These are phyloP conservation scores for Darwinula stevensoni DNA, from an alignment of 2,888 invertebrate genomes.

Conservation along the genomic window DNA sequence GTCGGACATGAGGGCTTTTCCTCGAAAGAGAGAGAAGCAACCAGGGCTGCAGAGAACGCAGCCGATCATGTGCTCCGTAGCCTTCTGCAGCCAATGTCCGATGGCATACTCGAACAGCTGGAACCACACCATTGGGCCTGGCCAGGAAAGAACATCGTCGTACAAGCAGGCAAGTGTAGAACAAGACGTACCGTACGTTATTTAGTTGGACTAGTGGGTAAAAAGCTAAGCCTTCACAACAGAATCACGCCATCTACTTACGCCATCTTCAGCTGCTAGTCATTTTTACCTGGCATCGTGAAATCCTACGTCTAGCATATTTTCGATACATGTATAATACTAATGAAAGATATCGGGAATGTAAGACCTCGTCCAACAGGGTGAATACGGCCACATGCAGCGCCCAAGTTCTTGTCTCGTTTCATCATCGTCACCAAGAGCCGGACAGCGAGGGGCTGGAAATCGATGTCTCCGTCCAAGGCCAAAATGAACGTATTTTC, in stretches of 20 bases:
- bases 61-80: slow-evolving; percentile 64
- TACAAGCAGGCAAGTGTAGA: not conserved
- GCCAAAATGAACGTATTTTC: slow-evolving; percentile 57
- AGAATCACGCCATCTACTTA: too few relatives aligned
- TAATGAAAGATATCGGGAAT: too few relatives aligned
- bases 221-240: not conserved
- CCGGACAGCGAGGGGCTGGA: slow-evolving; percentile 45
- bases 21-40: slow-evolving; percentile 67
- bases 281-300: too few relatives aligned
- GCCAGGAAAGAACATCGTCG: too few relatives aligned
- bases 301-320: too few relatives aligned
- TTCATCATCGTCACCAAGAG: slow-evolving; percentile 58
- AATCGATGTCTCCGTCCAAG: slow-evolving; percentile 66
- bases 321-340: not conserved
- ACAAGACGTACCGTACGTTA: not conserved
- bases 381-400: slow-evolving; percentile 68
- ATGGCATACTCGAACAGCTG: slow-evolving; percentile 71
- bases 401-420: slow-evolving; percentile 39
- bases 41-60: slow-evolving; percentile 74
- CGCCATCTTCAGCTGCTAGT: too few relatives aligned
- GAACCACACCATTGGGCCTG: slow-evolving; percentile 55
- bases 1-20: slow-evolving; percentile 61
- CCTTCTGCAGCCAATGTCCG: slow-evolving; percentile 75
- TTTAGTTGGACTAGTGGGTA: not conserved
- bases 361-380: too few relatives aligned